These are phyloP conservation scores for Anguilla megastoma DNA, from an alignment of 2,797 vertebrate genomes.

Conservation along the genomic window DNA sequence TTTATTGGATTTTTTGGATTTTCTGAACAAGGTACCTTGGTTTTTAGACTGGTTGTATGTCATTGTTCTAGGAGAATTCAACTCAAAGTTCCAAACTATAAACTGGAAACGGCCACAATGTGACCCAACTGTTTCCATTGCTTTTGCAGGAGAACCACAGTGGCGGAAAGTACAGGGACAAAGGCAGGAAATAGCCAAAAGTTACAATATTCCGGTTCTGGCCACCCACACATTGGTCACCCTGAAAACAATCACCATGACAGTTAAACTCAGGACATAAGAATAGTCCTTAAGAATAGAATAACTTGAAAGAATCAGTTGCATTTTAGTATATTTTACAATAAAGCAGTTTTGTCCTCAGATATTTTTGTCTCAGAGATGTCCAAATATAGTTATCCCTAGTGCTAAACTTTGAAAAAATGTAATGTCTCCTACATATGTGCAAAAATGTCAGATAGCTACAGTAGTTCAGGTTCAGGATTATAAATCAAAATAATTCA, in stretches of 20 bases:
- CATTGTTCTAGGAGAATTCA: background rate
- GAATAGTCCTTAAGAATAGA: background rate
- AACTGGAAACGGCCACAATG: background rate
- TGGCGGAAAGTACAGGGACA: slow-evolving; percentile 62
- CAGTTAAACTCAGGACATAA: background rate
- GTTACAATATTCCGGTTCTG: slow-evolving; percentile 47
- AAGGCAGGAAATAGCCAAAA: slow-evolving; percentile 69
- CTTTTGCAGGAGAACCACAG: background rate
- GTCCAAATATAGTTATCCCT: background rate
- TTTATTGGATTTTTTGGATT: background rate
- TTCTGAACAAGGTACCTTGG: background rate
- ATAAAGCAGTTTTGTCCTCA: background rate
- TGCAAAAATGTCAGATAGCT: background rate
- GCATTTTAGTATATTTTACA: background rate
- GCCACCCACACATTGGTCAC: slow-evolving; percentile 8
- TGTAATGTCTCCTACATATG: background rate
- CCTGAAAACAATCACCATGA: slow-evolving; percentile 12
- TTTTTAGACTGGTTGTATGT: background rate
- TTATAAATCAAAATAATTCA: background rate
- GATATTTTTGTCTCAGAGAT: background rate
- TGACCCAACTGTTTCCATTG: background rate
- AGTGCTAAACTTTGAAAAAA: background rate
- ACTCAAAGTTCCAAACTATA: background rate
- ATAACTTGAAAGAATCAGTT: background rate
- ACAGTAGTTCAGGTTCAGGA: background rate